phyloP scores from a whole-genome alignment of 2,888 invertebrate species.

The Pheosia tremula region DNA sequence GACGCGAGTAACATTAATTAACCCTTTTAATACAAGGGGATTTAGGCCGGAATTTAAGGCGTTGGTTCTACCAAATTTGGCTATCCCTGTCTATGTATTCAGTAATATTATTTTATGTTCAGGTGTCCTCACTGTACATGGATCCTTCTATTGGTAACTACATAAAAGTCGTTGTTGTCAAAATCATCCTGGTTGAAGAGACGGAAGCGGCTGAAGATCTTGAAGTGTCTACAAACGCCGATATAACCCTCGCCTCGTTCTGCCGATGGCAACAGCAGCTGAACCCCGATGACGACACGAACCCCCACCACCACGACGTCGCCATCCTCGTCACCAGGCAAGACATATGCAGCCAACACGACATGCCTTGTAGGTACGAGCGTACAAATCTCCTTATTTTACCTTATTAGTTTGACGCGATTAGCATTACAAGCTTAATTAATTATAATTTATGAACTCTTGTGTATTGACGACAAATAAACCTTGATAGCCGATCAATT shows the following conservation, averaged over 20 bases:
- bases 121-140: slow-evolving; percentile 92
- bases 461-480: neutral
- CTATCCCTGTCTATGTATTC: neutral
- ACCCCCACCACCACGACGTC: slow-evolving; percentile 96
- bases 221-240: slow-evolving; percentile 92
- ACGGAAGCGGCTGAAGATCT: slow-evolving; percentile 86
- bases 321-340: slow-evolving; percentile 93
- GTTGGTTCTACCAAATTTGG: neutral
- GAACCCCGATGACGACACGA: slow-evolving; percentile 90
- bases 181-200: slow-evolving; percentile 91
- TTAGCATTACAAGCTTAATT: slow-evolving; percentile 4
- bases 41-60: too few relatives aligned
- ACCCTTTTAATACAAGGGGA: too few relatives aligned
- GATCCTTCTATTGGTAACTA: slow-evolving; percentile 96
- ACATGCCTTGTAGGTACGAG: slow-evolving; percentile 81
- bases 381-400: slow-evolving; percentile 3
- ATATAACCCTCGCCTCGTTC: slow-evolving; percentile 92
- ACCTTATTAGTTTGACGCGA: slow-evolving; percentile 2
- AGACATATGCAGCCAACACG: slow-evolving; percentile 87
- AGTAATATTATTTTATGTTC: slow-evolving; percentile 22
- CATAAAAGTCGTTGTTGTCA: slow-evolving; percentile 95
- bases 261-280: slow-evolving; percentile 92
- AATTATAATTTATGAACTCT: neutral
- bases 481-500: slow-evolving; percentile 4
- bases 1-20: too few relatives aligned